Base-by-base conservation (phyloP, 2,797 vertebrate genomes). In the Parotocinclus haroldoi region DNA sequence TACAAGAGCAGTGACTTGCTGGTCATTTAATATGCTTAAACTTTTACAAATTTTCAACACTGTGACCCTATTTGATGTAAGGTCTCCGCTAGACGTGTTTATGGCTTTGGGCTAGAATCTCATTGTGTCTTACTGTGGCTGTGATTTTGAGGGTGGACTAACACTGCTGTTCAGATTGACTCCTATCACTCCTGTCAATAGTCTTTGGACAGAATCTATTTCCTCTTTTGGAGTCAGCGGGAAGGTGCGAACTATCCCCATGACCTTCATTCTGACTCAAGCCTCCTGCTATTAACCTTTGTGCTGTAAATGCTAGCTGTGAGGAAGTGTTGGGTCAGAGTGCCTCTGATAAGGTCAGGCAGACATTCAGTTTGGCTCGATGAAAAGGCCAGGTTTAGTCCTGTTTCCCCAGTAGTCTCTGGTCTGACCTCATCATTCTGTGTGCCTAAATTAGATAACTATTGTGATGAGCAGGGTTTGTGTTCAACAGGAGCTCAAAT, bases 231-330 rank as follows among this genome's bases (percentile, higher is more conserved):
- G 39, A 55, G 45, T 65, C 61, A 71, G 10, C 58, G 67, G 39
- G 16, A 58, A 58, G 48, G 38, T 68, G 11, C 62, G 40, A 18
- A 45, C 18, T 56, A 51, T 57, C 13, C 38, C 13, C 16, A 48
- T 86, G 83, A 89, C 86, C 85, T 90, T 91, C 71, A 82, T 65
- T 75, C 58, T 62, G 74, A 65, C 50, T 74, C 54, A 10, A 13
- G 55, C 56, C 62, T 59, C 65, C 68, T 78, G 72, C 65, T 73
- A 83, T 89, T 90, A 87, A 89, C 89, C 88, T 91, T 91, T 91
- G 55, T 79, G 71, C 76, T 69, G 73, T 78, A 88, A 87, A 87
- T 87, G 88, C 80, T 85, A 76, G 66, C 72, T 74, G 64, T 77
- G 77, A 63, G 76, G 79, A 80, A 66, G 71, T 72, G 54, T 16